phyloP scores from a whole-genome alignment of 2,797 vertebrate genomes.

The Catharus ustulatus region DNA sequence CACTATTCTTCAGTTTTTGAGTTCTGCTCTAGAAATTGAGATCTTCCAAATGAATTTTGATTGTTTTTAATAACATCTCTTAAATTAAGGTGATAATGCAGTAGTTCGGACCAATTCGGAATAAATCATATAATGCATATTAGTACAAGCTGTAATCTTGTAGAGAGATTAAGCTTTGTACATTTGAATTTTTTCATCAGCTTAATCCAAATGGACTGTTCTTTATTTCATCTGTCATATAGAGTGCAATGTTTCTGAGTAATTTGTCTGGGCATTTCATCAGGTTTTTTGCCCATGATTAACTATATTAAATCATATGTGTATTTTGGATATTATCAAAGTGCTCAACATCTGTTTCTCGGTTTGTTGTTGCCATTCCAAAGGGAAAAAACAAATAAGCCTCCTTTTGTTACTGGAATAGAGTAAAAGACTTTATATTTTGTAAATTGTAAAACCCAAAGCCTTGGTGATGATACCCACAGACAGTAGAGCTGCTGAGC shows the following conservation, averaged over 20 bases:
- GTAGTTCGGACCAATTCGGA: background rate
- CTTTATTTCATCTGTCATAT: background rate
- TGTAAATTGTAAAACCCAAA: background rate
- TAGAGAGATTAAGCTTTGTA: background rate
- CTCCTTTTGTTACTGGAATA: background rate
- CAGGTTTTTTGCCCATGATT: background rate
- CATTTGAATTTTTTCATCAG: background rate
- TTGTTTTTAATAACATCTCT: background rate
- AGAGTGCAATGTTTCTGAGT: background rate
- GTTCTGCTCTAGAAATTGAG: background rate
- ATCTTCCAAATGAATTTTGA: background rate
- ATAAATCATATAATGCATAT: background rate
- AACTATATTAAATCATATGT: background rate
- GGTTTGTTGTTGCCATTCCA: background rate
- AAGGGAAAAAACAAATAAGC: background rate
- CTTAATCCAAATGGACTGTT: background rate
- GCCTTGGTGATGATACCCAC: background rate
- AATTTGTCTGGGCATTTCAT: background rate
- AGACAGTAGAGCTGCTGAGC: background rate
- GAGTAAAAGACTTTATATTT: background rate
- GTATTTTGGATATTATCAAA: background rate
- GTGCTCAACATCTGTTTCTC: background rate
- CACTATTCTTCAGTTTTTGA: background rate
- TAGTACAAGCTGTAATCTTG: background rate
- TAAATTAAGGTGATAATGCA: background rate